These are phyloP conservation scores for Machimus atricapillus DNA, from an alignment of 2,888 invertebrate genomes.

Conservation along the genomic window DNA sequence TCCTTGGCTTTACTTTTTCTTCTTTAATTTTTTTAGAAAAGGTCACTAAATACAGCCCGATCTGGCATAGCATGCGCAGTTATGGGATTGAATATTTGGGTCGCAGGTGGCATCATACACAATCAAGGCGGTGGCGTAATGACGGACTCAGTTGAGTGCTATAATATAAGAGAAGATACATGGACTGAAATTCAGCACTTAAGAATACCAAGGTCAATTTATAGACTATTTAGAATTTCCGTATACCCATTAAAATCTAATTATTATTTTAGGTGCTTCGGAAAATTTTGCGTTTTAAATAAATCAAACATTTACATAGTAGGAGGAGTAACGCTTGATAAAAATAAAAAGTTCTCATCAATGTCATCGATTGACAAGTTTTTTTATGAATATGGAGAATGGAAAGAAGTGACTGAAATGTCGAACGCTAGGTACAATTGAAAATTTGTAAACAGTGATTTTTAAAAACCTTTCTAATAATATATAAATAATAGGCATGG, in stretches of 20 bases:
- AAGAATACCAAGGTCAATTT: conserved; percentile 38
- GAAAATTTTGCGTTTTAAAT: conserved; percentile 66
- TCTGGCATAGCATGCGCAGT: conserved; percentile 50
- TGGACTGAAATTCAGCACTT: conserved; percentile 41
- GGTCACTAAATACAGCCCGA: conserved; percentile 51
- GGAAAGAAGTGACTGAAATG: conserved; percentile 51
- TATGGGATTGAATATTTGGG: conserved; percentile 66
- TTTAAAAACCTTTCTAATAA: background rate
- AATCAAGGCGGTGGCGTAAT: conserved; percentile 64
- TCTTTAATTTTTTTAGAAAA: conserved; percentile 48
- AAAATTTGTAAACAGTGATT: background rate
- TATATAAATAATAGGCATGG: conserved; percentile 51
- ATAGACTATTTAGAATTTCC: background rate
- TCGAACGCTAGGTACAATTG: conserved; percentile 11
- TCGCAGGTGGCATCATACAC: conserved; percentile 74
- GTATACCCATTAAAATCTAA: background rate
- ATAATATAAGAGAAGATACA: conserved; percentile 68
- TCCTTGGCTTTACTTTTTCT: background rate
- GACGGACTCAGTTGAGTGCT: conserved; percentile 70
- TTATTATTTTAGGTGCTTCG: conserved; percentile 57
- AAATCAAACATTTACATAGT: conserved; percentile 69
- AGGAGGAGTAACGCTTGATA: conserved; percentile 68
- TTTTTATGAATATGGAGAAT: conserved; percentile 48
- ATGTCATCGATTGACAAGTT: conserved; percentile 51
- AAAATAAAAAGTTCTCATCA: conserved; percentile 48